Base-by-base conservation (phyloP, 92 coral and sea anemone genomes). In the Zoanthus sociatus region DNA sequence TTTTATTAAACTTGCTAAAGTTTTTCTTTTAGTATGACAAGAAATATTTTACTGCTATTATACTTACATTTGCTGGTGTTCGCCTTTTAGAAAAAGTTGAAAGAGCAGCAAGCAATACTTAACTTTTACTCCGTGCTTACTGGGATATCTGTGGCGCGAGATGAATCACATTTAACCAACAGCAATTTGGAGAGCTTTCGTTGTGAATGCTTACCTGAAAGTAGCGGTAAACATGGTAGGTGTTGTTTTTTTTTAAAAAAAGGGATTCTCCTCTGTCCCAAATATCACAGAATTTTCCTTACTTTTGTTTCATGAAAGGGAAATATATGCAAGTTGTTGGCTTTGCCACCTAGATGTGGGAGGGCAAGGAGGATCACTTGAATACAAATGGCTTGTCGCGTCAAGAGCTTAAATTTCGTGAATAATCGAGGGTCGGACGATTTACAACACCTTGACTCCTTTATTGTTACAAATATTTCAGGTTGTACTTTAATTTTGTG, bases 81-180 rank as follows among this genome's bases (percentile, higher is more conserved):
- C 71, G 18, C 1, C 21, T 61, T 37, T 81, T 83, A 94, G 96
- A 64, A 78, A 55, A 50, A n/a, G 78, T 32, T 87, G 48, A 85
- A 74, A 83, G 88, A 94, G 18, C 94, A 94, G 73, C 84, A 73
- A n/a, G 84, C 72, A 32, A 85, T 92, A 47, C 76, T 95, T 12
- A 94, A 89, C 33, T 93, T 95, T 84, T 95, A 95, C 78, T 88
- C 93, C 37, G 61, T 69, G 69, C 88, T 97, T 8, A 95, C 98
- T 61, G 98, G 99, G 53, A 86, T 97, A n/a, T 78, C 93, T 10
- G 79, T 97, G 50, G 86, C 93, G 18, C 81, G 45, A 31, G 94
- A 93, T 74, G 81, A 54, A 31, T 56, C 87, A 26, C 56, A 86
- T 87, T 88, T 84, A n/a, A 82, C 75, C 15, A 45, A 87, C 17